Conservation (phyloP, 2,888 invertebrate genomes). For the Noctua pronuba region DNA sequence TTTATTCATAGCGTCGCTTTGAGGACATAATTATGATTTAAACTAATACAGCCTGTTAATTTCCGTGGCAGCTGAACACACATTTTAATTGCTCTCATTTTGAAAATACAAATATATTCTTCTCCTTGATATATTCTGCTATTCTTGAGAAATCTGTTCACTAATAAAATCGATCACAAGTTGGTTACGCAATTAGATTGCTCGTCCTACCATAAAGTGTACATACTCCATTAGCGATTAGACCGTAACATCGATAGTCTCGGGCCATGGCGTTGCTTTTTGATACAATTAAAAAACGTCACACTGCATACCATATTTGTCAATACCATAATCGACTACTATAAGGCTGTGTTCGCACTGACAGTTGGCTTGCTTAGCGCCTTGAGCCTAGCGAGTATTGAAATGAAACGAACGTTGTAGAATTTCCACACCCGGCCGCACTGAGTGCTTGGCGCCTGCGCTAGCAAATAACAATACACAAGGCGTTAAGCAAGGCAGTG, state of each 20-base stretch:
- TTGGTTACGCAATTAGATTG: background rate
- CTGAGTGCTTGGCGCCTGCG: too few species aligned
- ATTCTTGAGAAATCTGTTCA: background rate
- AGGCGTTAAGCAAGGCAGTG: too few species aligned
- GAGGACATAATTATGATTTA: too few species aligned
- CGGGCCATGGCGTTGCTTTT: background rate
- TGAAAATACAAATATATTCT: background rate
- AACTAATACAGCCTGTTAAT: background rate
- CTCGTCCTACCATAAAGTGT: background rate
- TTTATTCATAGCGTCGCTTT: too few species aligned
- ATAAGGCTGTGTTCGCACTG: too few species aligned
- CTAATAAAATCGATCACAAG: background rate
- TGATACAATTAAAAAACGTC: background rate
- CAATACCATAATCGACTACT: background rate
- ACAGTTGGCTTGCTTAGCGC: background rate
- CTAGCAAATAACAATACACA: too few species aligned
- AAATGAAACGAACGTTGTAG: background rate
- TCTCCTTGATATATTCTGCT: background rate
- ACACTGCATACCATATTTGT: background rate
- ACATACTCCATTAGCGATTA: background rate
- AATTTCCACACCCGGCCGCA: too few species aligned
- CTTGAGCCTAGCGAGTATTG: background rate
- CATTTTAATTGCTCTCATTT: background rate
- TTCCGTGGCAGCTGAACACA: background rate
- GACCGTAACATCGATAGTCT: conserved; percentile 6